These are phyloP conservation scores for Melanargia galathea DNA, from an alignment of 2,888 invertebrate species.

Conservation along the genomic window DNA sequence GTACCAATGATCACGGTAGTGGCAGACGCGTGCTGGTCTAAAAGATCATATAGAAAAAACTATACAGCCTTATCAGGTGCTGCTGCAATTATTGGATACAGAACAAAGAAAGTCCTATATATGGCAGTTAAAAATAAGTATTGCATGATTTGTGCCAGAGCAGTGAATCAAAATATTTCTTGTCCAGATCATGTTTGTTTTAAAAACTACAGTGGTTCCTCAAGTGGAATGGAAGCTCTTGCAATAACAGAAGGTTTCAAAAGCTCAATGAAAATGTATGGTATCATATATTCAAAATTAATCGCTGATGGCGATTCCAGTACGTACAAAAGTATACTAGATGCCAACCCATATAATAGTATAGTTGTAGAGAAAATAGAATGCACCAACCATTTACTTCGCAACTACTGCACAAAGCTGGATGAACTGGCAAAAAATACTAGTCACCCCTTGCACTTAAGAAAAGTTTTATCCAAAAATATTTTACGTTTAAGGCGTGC, in stretches of 20 bases:
- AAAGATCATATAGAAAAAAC: background rate
- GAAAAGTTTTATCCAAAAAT: background rate
- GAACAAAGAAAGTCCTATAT: background rate
- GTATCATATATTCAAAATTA: background rate
- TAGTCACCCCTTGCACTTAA: background rate
- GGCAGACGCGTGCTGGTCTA: constrained; percentile 30
- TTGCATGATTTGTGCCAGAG: background rate
- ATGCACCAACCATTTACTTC: background rate
- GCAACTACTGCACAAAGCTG: background rate
- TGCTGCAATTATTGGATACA: background rate
- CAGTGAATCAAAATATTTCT: background rate
- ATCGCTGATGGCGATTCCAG: background rate
- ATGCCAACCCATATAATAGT: background rate
- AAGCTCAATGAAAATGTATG: background rate
- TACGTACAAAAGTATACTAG: background rate
- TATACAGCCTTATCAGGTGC: background rate
- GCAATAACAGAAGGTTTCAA: background rate
- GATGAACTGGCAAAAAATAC: background rate
- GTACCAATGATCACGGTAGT: constrained; percentile 29
- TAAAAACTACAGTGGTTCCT: background rate
- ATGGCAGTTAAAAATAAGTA: background rate
- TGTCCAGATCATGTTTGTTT: background rate
- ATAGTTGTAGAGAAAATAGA: background rate
- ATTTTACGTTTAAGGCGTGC: background rate
- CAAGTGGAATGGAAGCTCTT: background rate